Evolutionary conservation across 2,888 invertebrate species (phyloP).

Genomic region (Sarcophaga caerulescens): DNA sequence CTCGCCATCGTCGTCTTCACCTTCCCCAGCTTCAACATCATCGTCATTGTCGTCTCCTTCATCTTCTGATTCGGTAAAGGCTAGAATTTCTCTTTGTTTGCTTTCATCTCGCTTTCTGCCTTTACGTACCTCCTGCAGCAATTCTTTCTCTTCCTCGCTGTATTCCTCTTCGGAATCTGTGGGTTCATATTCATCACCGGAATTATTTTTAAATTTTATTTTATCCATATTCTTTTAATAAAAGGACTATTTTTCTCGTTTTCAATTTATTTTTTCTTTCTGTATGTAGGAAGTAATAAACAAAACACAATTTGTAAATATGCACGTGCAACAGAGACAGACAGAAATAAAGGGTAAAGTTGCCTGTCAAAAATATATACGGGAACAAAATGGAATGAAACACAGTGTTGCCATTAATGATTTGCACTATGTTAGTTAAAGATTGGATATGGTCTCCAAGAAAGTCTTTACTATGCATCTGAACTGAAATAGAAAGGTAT

Average conservation of each 20-base stretch:
- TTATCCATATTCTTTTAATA: constrained; percentile 72
- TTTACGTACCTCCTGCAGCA: constrained; percentile 84
- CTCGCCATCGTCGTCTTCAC: constrained; percentile 79
- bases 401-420: no score
- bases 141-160: constrained; percentile 84
- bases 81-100: constrained; percentile 85
- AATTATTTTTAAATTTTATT: constrained; percentile 70
- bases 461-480: no score
- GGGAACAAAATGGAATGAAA: no score
- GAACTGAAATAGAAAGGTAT: no score
- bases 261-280: constrained; percentile 6
- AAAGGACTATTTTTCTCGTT: neutral
- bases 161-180: constrained; percentile 89
- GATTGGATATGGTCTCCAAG: no score
- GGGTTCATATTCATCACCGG: constrained; percentile 83
- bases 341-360: neutral
- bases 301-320: constrained; percentile 32
- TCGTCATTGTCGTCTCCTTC: constrained; percentile 81
- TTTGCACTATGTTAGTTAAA: no score
- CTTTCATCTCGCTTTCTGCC: constrained; percentile 80
- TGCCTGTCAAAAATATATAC: neutral
- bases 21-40: constrained; percentile 77
- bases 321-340: constrained; percentile 31
- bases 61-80: constrained; percentile 81
- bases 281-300: constrained; percentile 14